Evolutionary conservation across 2,888 invertebrate genomes (phyloP).

Genomic region (Dicycla oo): DNA sequence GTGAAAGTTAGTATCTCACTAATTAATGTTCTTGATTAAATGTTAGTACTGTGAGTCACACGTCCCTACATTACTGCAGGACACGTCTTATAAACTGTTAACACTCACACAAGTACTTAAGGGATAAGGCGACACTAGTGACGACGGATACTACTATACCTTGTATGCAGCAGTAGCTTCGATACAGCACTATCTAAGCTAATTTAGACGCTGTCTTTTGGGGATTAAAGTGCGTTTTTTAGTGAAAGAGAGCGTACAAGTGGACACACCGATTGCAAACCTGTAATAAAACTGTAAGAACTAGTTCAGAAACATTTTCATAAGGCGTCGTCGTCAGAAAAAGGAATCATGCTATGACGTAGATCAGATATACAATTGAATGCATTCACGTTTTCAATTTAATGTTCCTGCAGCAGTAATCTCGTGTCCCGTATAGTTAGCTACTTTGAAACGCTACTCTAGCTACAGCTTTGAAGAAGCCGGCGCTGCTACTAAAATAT

Average conservation of each 20-base stretch:
- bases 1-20: conserved; percentile 60
- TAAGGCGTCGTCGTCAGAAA: not conserved
- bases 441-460: not conserved
- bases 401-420: not conserved
- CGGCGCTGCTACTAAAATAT: not conserved
- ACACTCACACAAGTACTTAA: conserved; percentile 38
- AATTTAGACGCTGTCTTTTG: not conserved
- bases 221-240: not conserved
- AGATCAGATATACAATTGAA: too few relatives aligned
- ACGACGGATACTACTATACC: not conserved
- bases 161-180: too few relatives aligned
- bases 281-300: not conserved
- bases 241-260: not conserved
- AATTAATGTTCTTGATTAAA: conserved; percentile 73
- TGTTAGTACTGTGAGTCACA: conserved; percentile 52
- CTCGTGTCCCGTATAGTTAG: not conserved
- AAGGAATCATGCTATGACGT: not conserved
- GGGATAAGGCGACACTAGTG: conserved; percentile 14
- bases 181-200: too few relatives aligned
- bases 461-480: not conserved
- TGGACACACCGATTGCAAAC: not conserved
- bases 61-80: not conserved
- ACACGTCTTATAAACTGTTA: conserved; percentile 10
- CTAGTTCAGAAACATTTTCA: not conserved
- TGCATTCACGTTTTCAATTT: not conserved